phyloP scores from a whole-genome alignment of 2,797 vertebrate genomes.

The Syngnathus rostellatus region DNA sequence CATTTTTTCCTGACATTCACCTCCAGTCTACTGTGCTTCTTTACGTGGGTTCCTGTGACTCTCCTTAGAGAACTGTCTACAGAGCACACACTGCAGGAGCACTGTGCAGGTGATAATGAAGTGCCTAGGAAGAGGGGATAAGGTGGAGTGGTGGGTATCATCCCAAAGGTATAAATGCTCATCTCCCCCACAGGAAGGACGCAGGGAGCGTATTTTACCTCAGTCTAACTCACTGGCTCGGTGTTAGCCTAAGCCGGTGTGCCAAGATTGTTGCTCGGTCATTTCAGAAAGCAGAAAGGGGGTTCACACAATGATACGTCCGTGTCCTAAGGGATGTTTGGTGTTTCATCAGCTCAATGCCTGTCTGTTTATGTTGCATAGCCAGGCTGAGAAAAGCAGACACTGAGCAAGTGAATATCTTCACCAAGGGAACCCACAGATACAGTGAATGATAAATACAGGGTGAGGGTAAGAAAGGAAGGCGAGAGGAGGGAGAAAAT shows the following conservation, averaged over 20 bases:
- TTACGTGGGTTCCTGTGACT: slow-evolving; percentile 23
- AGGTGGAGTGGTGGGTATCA: slow-evolving; percentile 57
- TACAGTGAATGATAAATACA: slow-evolving; percentile 53
- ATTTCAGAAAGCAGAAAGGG: slow-evolving; percentile 42
- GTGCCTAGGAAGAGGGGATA: slow-evolving; percentile 61
- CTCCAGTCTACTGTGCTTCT: slow-evolving; percentile 16
- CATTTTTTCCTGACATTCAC: slow-evolving; percentile 25
- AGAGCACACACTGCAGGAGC: slow-evolving; percentile 28
- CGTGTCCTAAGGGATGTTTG: slow-evolving; percentile 44
- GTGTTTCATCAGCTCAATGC: slow-evolving; percentile 55
- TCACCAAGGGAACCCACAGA: slow-evolving; percentile 66
- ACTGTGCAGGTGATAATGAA: slow-evolving; percentile 60
- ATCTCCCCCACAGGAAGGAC: slow-evolving; percentile 53
- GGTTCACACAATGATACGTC: slow-evolving; percentile 39
- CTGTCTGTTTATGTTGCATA: slow-evolving; percentile 58
- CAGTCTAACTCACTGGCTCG: slow-evolving; percentile 38
- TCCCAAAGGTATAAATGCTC: slow-evolving; percentile 56
- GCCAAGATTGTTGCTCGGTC: slow-evolving; percentile 41
- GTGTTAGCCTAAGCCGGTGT: slow-evolving; percentile 47
- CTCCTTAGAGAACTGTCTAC: slow-evolving; percentile 46
- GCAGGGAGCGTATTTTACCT: slow-evolving; percentile 49
- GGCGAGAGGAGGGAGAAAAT: slow-evolving; percentile 34
- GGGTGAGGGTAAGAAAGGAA: slow-evolving; percentile 25
- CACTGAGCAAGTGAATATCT: slow-evolving; percentile 53
- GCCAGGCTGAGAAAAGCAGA: slow-evolving; percentile 48